A percentile compares a stretch with the other conserved stretches of the same genome.
Evolutionary conservation across 64 coral and sea anemone genomes (phyloP).

Genomic region (Astreopora myriophthalma): DNA sequence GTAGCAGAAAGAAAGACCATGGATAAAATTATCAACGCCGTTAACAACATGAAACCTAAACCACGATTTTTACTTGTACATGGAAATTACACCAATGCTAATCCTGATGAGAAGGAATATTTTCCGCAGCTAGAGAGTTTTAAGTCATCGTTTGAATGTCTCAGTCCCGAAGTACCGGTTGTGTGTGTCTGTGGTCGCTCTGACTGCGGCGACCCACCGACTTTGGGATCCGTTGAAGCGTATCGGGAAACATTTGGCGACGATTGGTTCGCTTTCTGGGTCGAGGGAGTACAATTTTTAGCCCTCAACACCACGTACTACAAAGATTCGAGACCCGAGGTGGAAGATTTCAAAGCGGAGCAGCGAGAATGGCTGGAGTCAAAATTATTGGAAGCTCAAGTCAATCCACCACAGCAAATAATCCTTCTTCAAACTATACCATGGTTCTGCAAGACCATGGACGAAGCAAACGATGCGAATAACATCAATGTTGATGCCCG

Average conservation of each 20-base stretch:
- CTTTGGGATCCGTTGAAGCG: slow-evolving; percentile 39
- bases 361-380: slow-evolving; percentile 89
- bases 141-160: slow-evolving; percentile 72
- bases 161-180: slow-evolving; percentile 73
- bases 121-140: slow-evolving; percentile 84
- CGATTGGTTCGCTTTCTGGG: slow-evolving; percentile 94
- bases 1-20: slow-evolving; percentile 53
- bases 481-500: slow-evolving; percentile 60
- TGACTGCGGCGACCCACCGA: slow-evolving; percentile 66
- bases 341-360: slow-evolving; percentile 49
- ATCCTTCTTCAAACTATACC: slow-evolving; percentile 75
- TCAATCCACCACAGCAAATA: slow-evolving; percentile 85
- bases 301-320: slow-evolving; percentile 83
- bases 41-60: slow-evolving; percentile 82
- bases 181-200: slow-evolving; percentile 80
- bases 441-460: slow-evolving; percentile 71
- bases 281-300: slow-evolving; percentile 93
- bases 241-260: slow-evolving; percentile 87
- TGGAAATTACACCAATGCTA: slow-evolving; percentile 76
- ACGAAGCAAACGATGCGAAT: slow-evolving; percentile 41
- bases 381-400: slow-evolving; percentile 76
- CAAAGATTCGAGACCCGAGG: slow-evolving; percentile 11
- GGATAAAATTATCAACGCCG: slow-evolving; percentile 41
- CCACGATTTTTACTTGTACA: slow-evolving; percentile 85
- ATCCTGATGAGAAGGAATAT: slow-evolving; percentile 62